Percentiles rank a stretch among this genome's conserved stretches.
Evolutionary conservation across 2,888 invertebrate species (phyloP).

Genomic region (Sinohyriopsis cumingii): DNA sequence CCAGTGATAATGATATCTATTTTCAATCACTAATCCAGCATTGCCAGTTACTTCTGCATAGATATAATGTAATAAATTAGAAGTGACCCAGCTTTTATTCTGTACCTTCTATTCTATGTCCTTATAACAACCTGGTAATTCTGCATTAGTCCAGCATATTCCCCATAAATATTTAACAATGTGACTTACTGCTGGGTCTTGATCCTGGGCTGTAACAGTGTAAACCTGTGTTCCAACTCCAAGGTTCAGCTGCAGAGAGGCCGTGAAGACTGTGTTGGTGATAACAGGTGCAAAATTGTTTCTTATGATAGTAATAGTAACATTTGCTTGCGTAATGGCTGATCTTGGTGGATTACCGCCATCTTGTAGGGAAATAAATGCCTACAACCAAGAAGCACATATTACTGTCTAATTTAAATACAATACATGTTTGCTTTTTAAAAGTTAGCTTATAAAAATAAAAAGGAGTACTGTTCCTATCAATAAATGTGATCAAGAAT

Average conservation of each 20-base stretch:
- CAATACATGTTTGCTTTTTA: neutral
- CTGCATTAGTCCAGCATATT: neutral
- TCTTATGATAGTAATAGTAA: slow-evolving; percentile 42
- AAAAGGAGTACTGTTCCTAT: no score
- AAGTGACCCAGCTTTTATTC: no score
- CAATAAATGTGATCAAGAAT: no score
- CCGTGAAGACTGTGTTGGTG: slow-evolving; percentile 27
- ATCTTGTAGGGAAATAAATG: slow-evolving; percentile 46
- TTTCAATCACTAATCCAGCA: no score
- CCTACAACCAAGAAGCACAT: neutral
- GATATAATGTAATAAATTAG: no score
- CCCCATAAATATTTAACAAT: neutral
- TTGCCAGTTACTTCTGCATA: no score
- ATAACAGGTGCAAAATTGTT: slow-evolving; percentile 51
- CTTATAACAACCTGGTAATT: no score
- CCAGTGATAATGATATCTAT: no score
- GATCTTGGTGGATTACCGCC: slow-evolving; percentile 7
- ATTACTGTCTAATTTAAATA: neutral
- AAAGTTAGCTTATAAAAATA: no score
- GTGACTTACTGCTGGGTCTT: slow-evolving; percentile 36
- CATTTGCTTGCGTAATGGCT: slow-evolving; percentile 6
- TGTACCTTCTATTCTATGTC: no score
- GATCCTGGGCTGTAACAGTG: slow-evolving; percentile 42
- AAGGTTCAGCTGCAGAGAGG: slow-evolving; percentile 38
- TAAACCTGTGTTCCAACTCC: slow-evolving; percentile 28